Conservation (phyloP, 2,888 invertebrate genomes). For the Oxyscelio sp. region DNA sequence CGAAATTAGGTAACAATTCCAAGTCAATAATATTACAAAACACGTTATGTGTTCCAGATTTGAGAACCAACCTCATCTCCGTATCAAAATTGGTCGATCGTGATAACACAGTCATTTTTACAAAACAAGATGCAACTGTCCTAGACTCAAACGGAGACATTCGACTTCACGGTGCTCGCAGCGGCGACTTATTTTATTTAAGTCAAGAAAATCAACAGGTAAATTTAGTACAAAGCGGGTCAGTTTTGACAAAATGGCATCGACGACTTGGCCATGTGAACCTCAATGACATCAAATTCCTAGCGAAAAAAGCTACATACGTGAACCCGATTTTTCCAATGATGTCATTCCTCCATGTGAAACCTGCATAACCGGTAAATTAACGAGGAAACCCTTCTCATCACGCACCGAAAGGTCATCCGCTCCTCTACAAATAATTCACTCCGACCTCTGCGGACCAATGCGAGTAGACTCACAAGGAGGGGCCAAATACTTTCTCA, state of each 20-base stretch:
- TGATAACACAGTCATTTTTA: not conserved
- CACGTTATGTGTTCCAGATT: constrained; percentile 54
- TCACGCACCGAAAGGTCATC: not conserved
- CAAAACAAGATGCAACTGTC: constrained; percentile 12
- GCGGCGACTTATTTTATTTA: constrained; percentile 47
- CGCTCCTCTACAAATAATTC: constrained; percentile 9
- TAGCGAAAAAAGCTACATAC: not conserved
- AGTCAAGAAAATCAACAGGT: constrained; percentile 5
- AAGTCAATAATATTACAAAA: constrained; percentile 31
- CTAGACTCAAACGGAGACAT: constrained; percentile 14
- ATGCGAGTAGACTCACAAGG: constrained; percentile 18
- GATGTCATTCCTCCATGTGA: constrained; percentile 9
- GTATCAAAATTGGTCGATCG: not conserved
- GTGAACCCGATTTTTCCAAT: constrained; percentile 3
- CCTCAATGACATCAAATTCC: not conserved
- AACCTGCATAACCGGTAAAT: constrained; percentile 6
- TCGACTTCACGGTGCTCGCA: constrained; percentile 16
- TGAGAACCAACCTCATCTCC: constrained; percentile 53
- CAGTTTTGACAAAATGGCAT: not conserved
- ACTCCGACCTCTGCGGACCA: constrained; percentile 25
- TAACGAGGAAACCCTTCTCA: constrained; percentile 15
- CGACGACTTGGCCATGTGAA: not conserved
- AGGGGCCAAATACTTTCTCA: constrained; percentile 68
- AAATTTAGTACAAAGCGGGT: not conserved
- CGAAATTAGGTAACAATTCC: not conserved